Evolutionary conservation across 2,113 vertebrate species (phyloP).

Genomic region (Platichthys stellatus): DNA sequence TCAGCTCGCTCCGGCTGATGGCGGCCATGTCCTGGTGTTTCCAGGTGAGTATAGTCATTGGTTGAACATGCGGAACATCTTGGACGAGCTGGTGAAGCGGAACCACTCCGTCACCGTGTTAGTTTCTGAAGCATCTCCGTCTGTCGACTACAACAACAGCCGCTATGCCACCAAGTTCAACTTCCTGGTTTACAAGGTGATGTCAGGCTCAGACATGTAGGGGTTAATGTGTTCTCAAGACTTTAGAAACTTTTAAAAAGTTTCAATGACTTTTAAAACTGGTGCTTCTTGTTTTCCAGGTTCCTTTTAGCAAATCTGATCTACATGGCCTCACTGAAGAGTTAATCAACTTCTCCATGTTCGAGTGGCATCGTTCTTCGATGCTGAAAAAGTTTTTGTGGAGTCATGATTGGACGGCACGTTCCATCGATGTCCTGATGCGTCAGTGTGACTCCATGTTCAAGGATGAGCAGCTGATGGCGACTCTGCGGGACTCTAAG

Average conservation of each 20-base stretch:
- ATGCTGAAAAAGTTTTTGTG: neutral
- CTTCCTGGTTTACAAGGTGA: conserved; percentile 54
- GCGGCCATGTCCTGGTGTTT: conserved; percentile 41
- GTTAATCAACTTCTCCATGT: conserved; percentile 39
- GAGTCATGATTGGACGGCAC: rapidly evolving
- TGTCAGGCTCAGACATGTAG: neutral
- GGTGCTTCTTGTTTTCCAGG: conserved; percentile 20
- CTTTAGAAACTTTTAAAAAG: no score
- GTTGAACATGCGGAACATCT: conserved; percentile 46
- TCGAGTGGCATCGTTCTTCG: conserved; percentile 1
- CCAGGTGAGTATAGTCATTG: conserved; percentile 55
- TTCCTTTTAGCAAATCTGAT: conserved; percentile 18
- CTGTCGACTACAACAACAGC: conserved; percentile 26
- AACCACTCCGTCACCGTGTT: conserved; percentile 46
- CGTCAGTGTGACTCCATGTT: conserved; percentile 45
- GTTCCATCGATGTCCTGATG: rapidly evolving
- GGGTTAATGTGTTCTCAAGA: no score
- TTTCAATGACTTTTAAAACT: neutral
- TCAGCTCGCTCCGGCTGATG: neutral
- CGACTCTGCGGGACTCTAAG: neutral
- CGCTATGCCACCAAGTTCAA: conserved; percentile 12
- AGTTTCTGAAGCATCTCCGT: neutral
- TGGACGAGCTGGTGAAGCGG: conserved; percentile 46
- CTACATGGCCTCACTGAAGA: neutral
- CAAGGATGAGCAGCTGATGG: conserved; percentile 34